Conservation (phyloP, 2,797 vertebrate genomes). For the Molossus molossus region DNA sequence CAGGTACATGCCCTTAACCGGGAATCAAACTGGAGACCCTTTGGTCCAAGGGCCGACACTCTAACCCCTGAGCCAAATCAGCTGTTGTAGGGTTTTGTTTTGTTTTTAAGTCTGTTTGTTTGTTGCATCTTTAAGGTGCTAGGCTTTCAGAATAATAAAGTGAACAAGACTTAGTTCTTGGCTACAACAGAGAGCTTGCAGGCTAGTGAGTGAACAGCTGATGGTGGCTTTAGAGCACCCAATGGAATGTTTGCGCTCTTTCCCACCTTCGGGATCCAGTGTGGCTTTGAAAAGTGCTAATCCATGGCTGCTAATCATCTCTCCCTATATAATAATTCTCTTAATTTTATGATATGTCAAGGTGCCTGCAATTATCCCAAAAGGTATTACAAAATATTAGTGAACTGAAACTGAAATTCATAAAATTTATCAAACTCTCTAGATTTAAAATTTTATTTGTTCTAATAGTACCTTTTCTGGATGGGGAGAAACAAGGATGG, state of each 20-base stretch:
- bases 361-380: neutral
- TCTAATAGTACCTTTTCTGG: constrained; percentile 22
- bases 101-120: neutral
- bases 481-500: neutral
- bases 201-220: neutral
- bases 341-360: neutral
- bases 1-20: neutral
- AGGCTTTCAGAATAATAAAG: neutral
- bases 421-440: constrained; percentile 25
- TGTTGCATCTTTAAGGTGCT: neutral
- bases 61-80: neutral
- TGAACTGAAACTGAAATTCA: constrained; percentile 40
- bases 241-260: neutral
- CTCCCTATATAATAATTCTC: neutral
- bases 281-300: neutral
- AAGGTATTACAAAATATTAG: neutral
- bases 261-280: neutral
- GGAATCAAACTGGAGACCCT: neutral
- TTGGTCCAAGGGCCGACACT: neutral
- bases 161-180: neutral
- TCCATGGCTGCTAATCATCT: neutral
- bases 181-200: neutral
- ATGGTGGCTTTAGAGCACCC: neutral
- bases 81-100: neutral
- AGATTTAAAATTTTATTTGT: constrained; percentile 37